A percentile compares a stretch with the other conserved stretches of the same genome.
These are phyloP conservation scores for Chionomys nivalis DNA, from an alignment of 2,113 vertebrate species.

Conservation along the genomic window DNA sequence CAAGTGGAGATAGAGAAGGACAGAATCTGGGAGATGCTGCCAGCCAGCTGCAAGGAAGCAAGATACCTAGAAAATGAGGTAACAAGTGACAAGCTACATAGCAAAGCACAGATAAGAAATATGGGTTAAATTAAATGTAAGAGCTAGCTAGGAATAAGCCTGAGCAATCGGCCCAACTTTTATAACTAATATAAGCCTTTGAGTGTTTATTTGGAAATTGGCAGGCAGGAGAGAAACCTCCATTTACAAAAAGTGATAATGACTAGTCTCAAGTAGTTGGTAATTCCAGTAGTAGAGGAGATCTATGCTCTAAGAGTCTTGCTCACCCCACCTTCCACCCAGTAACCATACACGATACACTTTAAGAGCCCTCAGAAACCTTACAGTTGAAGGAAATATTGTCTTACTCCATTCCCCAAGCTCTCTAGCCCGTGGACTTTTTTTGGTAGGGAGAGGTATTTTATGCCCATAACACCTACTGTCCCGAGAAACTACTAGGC, in stretches of 20 bases:
- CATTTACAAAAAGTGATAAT: background rate
- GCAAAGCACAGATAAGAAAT: too few relatives aligned
- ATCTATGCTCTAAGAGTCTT: background rate
- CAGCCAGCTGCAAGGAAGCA: too few relatives aligned
- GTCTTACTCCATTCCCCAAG: background rate
- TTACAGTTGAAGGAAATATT: background rate
- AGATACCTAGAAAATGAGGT: too few relatives aligned
- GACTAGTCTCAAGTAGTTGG: background rate
- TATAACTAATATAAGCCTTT: too few relatives aligned
- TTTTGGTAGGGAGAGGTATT: background rate
- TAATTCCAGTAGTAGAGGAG: background rate
- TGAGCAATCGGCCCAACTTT: too few relatives aligned
- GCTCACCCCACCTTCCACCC: background rate
- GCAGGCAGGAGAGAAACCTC: too few relatives aligned
- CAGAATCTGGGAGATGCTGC: too few relatives aligned
- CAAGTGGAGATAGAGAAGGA: too few relatives aligned
- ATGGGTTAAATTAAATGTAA: too few relatives aligned
- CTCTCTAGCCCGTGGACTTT: background rate
- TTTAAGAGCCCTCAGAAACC: background rate
- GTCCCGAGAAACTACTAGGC: conserved; percentile 26
- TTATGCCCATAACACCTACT: background rate
- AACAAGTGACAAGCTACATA: too few relatives aligned
- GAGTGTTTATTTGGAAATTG: too few relatives aligned
- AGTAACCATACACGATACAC: background rate
- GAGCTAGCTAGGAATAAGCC: too few relatives aligned